phyloP scores from a whole-genome alignment of 2,888 invertebrate species.

The Frankliniella intonsa region DNA sequence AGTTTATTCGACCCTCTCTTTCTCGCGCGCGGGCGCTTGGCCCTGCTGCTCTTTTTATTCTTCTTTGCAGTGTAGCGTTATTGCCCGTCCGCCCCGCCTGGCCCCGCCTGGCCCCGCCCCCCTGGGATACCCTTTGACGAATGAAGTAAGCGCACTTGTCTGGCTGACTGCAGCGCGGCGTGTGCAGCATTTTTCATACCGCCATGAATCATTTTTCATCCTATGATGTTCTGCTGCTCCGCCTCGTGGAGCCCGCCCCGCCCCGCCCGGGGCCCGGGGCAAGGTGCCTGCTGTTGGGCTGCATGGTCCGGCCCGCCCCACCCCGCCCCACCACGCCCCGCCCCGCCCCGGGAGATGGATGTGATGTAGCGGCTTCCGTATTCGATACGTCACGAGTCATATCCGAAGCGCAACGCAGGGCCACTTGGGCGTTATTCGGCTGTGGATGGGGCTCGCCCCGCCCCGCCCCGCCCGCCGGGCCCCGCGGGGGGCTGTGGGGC shows the following conservation, averaged over 20 bases:
- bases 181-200: constrained; percentile 18
- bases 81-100: too few relatives aligned
- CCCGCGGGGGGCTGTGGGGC: too few relatives aligned
- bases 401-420: too few relatives aligned
- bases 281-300: neutral
- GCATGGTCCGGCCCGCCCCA: neutral
- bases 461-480: too few relatives aligned
- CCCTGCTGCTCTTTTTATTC: neutral
- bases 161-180: neutral
- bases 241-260: neutral
- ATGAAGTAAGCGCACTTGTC: neutral
- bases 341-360: neutral
- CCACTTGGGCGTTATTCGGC: too few relatives aligned
- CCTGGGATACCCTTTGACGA: neutral
- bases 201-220: neutral
- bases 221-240: neutral
- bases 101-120: too few relatives aligned
- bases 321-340: neutral
- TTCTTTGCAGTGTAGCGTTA: neutral
- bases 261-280: neutral
- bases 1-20: neutral
- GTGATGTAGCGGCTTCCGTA: too few relatives aligned
- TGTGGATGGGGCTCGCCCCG: neutral
- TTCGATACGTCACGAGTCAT: too few relatives aligned
- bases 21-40: neutral